Evolutionary conservation across 2,888 invertebrate species (phyloP).

Genomic region (Cyaniris semiargus): DNA sequence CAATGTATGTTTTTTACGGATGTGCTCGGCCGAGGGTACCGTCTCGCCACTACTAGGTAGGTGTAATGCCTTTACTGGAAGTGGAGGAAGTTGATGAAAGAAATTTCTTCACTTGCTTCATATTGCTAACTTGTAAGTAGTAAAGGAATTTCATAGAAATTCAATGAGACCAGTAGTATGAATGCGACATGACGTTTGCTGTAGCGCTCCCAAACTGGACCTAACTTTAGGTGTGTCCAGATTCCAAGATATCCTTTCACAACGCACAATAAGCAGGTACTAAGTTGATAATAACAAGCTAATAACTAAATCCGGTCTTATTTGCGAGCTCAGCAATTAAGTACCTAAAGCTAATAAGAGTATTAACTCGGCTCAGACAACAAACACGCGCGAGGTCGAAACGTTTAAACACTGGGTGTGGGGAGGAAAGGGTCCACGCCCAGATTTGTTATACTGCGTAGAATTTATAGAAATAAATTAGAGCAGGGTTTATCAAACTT

Average conservation of each 20-base stretch:
- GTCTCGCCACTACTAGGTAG: too few species aligned
- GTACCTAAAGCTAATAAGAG: slow-evolving; percentile 11
- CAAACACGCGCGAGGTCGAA: slow-evolving; percentile 3
- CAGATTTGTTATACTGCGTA: not conserved
- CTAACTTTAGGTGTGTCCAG: not conserved
- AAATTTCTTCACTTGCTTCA: too few species aligned
- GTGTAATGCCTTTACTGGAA: too few species aligned
- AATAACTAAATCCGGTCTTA: not conserved
- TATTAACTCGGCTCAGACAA: not conserved
- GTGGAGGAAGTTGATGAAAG: too few species aligned
- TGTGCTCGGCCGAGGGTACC: too few species aligned
- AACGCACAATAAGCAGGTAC: not conserved
- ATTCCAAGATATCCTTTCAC: not conserved
- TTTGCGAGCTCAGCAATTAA: not conserved
- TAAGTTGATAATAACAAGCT: not conserved
- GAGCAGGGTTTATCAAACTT: too few species aligned
- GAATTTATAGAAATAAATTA: too few species aligned
- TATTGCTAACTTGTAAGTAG: too few species aligned
- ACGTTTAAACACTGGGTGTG: not conserved
- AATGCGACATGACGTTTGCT: too few species aligned
- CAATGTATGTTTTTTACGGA: too few species aligned
- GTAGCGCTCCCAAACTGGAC: not conserved
- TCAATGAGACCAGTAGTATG: too few species aligned
- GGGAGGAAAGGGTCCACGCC: not conserved
- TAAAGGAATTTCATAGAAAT: too few species aligned